Percentiles rank a stretch among this genome's conserved stretches.
These are phyloP conservation scores for Myiozetetes cayanensis DNA, from an alignment of 2,113 vertebrate genomes.

Conservation along the genomic window DNA sequence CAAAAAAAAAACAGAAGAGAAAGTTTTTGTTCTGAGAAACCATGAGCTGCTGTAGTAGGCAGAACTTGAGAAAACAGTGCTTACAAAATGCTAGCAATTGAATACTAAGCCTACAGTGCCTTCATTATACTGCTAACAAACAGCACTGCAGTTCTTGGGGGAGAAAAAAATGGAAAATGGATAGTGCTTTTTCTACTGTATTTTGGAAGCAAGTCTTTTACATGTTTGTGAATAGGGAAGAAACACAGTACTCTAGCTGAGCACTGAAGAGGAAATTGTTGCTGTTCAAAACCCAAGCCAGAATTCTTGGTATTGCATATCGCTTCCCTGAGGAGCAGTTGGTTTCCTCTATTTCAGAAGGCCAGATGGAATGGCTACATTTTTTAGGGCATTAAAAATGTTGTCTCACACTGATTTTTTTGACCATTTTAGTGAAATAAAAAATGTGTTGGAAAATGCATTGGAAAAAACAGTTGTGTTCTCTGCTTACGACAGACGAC, in stretches of 20 bases:
- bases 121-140: not conserved
- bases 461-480: not conserved
- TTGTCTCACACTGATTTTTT: not conserved
- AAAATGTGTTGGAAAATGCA: not conserved
- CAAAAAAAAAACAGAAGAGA: not conserved
- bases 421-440: not conserved
- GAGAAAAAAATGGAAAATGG: not conserved
- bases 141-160: not conserved
- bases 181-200: not conserved
- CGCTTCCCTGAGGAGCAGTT: not conserved
- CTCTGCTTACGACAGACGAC: not conserved
- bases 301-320: not conserved
- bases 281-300: not conserved
- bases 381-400: not conserved
- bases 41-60: not conserved
- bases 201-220: not conserved
- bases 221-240: not conserved
- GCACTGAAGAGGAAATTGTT: not conserved
- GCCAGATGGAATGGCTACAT: not conserved
- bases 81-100: not conserved
- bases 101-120: not conserved
- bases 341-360: slow-evolving; percentile 10
- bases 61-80: not conserved
- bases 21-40: not conserved
- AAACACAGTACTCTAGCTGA: not conserved